Conservation (phyloP, 2,797 vertebrate species). For the Lepus oiostolus region DNA sequence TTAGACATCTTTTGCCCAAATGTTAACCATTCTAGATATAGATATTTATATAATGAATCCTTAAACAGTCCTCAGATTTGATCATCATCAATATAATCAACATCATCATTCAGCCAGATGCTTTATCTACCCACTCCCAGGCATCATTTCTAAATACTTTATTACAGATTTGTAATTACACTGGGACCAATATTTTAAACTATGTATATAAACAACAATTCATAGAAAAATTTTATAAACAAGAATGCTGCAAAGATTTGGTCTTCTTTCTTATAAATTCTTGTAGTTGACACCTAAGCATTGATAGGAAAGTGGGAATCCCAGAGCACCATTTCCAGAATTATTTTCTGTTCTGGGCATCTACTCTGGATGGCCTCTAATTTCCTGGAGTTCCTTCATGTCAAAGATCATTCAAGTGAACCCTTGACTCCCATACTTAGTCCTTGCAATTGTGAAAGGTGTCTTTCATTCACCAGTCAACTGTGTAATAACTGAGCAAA, state of each 20-base stretch:
- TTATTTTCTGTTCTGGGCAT: neutral
- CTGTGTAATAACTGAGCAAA: neutral
- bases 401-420: neutral
- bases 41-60: neutral
- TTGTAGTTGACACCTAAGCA: neutral
- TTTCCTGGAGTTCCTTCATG: neutral
- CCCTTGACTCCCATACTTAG: neutral
- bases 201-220: neutral
- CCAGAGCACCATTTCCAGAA: neutral
- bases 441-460: neutral
- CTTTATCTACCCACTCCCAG: neutral
- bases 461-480: neutral
- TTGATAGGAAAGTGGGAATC: neutral
- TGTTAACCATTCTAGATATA: neutral
- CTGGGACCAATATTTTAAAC: neutral
- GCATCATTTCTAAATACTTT: neutral
- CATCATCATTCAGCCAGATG: neutral
- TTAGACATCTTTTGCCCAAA: neutral
- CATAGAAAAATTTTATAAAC: neutral
- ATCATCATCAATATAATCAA: too few species aligned
- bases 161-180: slow-evolving; percentile 7
- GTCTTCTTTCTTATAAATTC: slow-evolving; percentile 7
- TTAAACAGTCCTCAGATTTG: neutral
- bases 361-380: neutral
- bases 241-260: neutral